Evolutionary conservation across 2,888 invertebrate species (phyloP), one percentile per base, ranked within the genome.

Genomic region (Drosophila rubida): DNA sequence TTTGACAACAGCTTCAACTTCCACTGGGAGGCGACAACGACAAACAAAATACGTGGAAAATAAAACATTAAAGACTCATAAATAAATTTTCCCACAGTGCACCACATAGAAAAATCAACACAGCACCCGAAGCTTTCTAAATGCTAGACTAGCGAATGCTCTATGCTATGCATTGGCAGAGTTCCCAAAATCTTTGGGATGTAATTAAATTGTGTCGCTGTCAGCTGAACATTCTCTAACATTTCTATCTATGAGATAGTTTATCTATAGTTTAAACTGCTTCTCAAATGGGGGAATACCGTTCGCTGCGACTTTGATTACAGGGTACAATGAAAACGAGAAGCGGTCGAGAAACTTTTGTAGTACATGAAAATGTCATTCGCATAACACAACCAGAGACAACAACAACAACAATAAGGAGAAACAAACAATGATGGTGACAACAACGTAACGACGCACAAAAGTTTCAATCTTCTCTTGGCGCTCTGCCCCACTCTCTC

Each of bases 331-430:
- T 41, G 45, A 79, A 82, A 85, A 69, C 83, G 73, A 82, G 83
- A 73, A 78, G 86, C 76, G 80, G 68, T 61, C 86, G 80, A 85
- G 73, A 82, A 82, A 82, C 76, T 82, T 87, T 82, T 87, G 86
- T 82, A 75, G 76, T 74, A 84, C 87, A 84, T 87, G 88, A 57
- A 84, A 84, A 88, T 84, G 84, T 88, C 87, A 84, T 88, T 87
- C 84, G 78, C 81, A 86, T 87, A 87, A 83, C 87, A 84, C 66
- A 68, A 55, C 45, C 57, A 58, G 64, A 64, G 55, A 75, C 69
- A 72, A 67, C 60, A 65, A 44, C 53, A 63, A 57, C 9, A 27
- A 9, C 8, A 27, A 27, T 0, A 11, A 30, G 30, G 30, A 13
- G 50, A 67, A 51, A 49, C 49, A 53, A 68, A 62, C 57, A 66